Percentiles rank a stretch among this genome's conserved stretches.
Evolutionary conservation across 2,888 invertebrate species (phyloP).

Genomic region (Diplazon laetatorius): DNA sequence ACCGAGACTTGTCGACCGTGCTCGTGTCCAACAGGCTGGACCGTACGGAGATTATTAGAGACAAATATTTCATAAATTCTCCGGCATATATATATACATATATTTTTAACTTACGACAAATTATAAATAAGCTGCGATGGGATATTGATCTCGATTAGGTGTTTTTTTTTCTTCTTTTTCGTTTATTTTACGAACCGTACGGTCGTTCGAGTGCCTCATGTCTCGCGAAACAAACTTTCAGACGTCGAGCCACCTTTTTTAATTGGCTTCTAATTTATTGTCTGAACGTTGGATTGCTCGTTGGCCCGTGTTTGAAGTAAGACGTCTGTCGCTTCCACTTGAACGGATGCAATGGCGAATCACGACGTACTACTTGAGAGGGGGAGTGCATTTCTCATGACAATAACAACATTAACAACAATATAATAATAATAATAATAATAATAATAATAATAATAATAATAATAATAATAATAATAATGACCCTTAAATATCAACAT

Average conservation of each 20-base stretch:
- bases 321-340: conserved; percentile 42
- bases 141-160: conserved; percentile 26
- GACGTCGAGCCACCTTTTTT: conserved; percentile 67
- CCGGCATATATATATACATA: no score
- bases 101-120: not conserved
- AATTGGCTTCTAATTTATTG: conserved; percentile 74
- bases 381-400: not conserved
- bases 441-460: no score
- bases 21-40: conserved; percentile 6
- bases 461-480: conserved; percentile 1
- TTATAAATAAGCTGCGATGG: conserved; percentile 6
- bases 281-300: conserved; percentile 62
- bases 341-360: conserved; percentile 23
- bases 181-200: no score
- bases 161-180: conserved; percentile 7
- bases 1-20: conserved; percentile 52
- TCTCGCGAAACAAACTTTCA: not conserved
- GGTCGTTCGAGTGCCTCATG: not conserved
- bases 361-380: not conserved
- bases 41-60: not conserved
- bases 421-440: no score
- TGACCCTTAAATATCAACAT: not conserved
- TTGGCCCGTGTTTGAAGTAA: conserved; percentile 55
- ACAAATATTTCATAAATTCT: no score
- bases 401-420: no score